These are phyloP conservation scores for Magallana ariakensis DNA, from an alignment of 1,140 invertebrate genomes.

Conservation along the genomic window DNA sequence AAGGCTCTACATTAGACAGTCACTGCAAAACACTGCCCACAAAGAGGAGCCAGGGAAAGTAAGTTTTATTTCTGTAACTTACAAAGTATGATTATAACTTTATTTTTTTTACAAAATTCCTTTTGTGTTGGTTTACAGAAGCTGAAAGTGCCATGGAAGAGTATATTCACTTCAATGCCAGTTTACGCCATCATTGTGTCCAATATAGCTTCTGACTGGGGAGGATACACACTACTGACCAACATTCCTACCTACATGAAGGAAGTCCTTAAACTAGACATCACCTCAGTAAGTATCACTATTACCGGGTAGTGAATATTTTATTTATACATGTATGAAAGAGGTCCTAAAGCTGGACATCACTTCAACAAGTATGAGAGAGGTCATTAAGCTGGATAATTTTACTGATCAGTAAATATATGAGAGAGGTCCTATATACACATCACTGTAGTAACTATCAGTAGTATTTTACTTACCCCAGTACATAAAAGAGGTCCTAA, in stretches of 20 bases:
- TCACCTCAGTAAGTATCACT: slow-evolving; percentile 73
- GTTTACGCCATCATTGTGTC: slow-evolving; percentile 99
- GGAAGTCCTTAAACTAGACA: slow-evolving; percentile 79
- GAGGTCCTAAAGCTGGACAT: too few species aligned
- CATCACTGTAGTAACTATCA: too few species aligned
- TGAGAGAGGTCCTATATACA: too few species aligned
- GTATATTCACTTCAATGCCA: slow-evolving; percentile 96
- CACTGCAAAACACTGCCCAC: slow-evolving; percentile 60
- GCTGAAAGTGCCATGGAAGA: slow-evolving; percentile 92
- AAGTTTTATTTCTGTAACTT: neutral
- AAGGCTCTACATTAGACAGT: slow-evolving; percentile 86
- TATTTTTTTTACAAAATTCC: neutral
- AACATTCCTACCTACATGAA: slow-evolving; percentile 79
- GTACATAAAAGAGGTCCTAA: too few species aligned
- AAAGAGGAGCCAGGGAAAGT: slow-evolving; percentile 57
- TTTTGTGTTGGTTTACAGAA: slow-evolving; percentile 60
- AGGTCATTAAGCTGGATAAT: too few species aligned
- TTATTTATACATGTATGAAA: neutral
- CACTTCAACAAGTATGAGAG: neutral
- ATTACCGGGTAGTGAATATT: neutral
- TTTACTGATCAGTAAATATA: too few species aligned
- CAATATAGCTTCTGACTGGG: slow-evolving; percentile 99
- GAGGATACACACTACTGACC: slow-evolving; percentile 89
- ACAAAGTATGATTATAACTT: neutral
- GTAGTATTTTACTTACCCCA: too few species aligned